Evolutionary conservation across 2,888 invertebrate species (phyloP).

Genomic region (Macropis europaea): DNA sequence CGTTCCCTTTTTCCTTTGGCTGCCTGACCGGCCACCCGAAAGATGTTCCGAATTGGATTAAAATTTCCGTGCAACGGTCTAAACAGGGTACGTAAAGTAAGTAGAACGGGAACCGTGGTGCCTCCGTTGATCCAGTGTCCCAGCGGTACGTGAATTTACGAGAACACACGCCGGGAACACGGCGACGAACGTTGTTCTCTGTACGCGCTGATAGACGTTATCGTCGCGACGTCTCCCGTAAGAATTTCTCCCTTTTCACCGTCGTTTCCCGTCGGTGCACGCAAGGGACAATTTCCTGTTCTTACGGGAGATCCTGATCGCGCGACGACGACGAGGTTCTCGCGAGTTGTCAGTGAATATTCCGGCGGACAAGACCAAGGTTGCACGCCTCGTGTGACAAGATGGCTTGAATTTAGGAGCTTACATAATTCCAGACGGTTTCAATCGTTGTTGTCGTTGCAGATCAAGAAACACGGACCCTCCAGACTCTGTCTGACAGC

Average conservation of each 20-base stretch:
- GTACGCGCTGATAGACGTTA: constrained; percentile 10
- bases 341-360: constrained; percentile 57
- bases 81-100: constrained; percentile 73
- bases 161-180: not conserved
- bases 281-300: not conserved
- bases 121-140: not conserved
- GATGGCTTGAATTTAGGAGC: constrained; percentile 72
- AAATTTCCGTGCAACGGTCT: constrained; percentile 79
- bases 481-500: constrained; percentile 69
- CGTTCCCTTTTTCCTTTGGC: constrained; percentile 73
- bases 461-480: constrained; percentile 73
- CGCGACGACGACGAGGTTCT: constrained; percentile 1
- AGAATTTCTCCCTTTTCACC: constrained; percentile 7
- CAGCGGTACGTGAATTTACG: not conserved
- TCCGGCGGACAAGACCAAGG: constrained; percentile 58
- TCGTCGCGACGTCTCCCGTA: constrained; percentile 4
- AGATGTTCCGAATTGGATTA: constrained; percentile 79
- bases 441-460: constrained; percentile 49
- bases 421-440: constrained; percentile 73
- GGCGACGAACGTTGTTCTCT: not conserved
- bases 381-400: constrained; percentile 67
- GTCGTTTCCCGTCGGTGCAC: not conserved
- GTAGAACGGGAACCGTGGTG: constrained; percentile 5
- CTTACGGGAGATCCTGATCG: constrained; percentile 1
- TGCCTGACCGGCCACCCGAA: constrained; percentile 74